Conservation (phyloP, 2,888 invertebrate species). For the Patella pellucida region DNA sequence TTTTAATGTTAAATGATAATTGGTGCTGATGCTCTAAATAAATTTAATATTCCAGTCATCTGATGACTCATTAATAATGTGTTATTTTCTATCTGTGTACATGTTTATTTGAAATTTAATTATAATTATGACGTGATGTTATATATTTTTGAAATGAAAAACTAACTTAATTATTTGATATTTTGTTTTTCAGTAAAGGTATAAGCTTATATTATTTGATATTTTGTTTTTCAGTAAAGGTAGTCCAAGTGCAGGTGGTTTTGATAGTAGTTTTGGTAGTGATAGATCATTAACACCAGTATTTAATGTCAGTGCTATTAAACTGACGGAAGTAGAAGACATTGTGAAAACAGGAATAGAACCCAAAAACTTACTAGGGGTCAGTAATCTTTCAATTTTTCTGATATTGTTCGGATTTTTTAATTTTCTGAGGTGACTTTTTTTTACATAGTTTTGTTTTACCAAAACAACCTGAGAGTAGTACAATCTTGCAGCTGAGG, state of each 20-base stretch:
- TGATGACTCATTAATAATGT: not conserved
- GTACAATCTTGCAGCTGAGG: no score
- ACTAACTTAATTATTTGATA: no score
- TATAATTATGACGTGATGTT: no score
- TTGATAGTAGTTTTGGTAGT: constrained; percentile 48
- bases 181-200: constrained; percentile 6
- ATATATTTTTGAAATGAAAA: no score
- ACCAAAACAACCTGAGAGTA: no score
- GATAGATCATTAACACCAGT: constrained; percentile 55
- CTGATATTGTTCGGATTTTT: not conserved
- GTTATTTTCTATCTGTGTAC: not conserved
- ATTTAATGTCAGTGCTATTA: constrained; percentile 29
- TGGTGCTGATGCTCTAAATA: constrained; percentile 17
- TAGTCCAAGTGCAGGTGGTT: constrained; percentile 43
- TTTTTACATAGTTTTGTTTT: no score
- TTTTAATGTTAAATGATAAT: constrained; percentile 26
- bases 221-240: constrained; percentile 8
- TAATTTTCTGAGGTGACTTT: no score
- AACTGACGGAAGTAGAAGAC: constrained; percentile 25
- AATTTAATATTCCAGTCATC: not conserved
- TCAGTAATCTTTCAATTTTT: constrained; percentile 29
- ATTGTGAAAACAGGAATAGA: constrained; percentile 55
- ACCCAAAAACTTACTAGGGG: constrained; percentile 61
- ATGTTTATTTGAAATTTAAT: not conserved
- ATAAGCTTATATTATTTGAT: not conserved